These are phyloP conservation scores for Herminia tarsipennalis DNA, from an alignment of 2,888 invertebrate species.

Conservation along the genomic window DNA sequence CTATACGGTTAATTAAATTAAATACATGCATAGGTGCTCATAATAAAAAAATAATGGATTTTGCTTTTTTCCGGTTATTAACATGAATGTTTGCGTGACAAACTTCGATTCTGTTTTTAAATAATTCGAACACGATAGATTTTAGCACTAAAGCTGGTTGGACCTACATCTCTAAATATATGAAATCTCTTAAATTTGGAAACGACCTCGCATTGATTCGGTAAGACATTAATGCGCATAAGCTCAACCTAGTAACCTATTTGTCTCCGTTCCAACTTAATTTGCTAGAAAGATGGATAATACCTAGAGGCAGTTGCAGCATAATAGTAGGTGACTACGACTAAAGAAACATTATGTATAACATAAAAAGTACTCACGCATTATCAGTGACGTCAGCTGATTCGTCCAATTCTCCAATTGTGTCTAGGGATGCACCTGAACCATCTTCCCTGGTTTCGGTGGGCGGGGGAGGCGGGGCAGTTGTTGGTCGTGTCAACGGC, in stretches of 20 bases:
- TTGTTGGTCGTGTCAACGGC: constrained; percentile 64
- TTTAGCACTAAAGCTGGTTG: constrained; percentile 2
- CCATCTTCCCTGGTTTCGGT: constrained; percentile 83
- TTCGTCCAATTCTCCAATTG: constrained; percentile 90
- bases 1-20: constrained; percentile 22
- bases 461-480: constrained; percentile 74
- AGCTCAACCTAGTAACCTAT: constrained; percentile 13
- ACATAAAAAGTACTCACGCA: constrained; percentile 62
- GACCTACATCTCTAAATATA: constrained; percentile 20
- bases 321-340: neutral
- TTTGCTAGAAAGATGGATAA: constrained; percentile 4
- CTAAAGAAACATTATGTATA: neutral
- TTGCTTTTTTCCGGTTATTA: constrained; percentile 29
- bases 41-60: constrained; percentile 33
- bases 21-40: constrained; percentile 36
- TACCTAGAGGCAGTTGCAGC: neutral
- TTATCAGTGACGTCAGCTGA: constrained; percentile 76
- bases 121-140: constrained; percentile 21
- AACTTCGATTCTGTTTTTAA: constrained; percentile 26
- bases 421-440: constrained; percentile 87
- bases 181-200: constrained; percentile 12
- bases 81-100: constrained; percentile 35
- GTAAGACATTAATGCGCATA: constrained; percentile 8
- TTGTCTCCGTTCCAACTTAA: constrained; percentile 11
- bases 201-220: constrained; percentile 7